These are phyloP conservation scores for Ditula angustiorana DNA, from an alignment of 2,888 invertebrate species.

Conservation along the genomic window DNA sequence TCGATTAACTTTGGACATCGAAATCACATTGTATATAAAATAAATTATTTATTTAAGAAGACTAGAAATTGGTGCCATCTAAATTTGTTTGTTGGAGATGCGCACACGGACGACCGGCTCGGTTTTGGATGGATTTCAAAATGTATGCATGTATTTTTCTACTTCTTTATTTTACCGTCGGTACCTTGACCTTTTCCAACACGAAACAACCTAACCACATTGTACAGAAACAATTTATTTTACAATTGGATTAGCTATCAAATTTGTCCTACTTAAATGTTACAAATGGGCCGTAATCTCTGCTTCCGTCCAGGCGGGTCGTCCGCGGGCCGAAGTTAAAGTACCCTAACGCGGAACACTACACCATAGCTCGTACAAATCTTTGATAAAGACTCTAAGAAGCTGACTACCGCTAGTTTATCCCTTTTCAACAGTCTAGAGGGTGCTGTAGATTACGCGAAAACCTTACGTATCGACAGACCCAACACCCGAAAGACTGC, in stretches of 20 bases:
- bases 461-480: background rate
- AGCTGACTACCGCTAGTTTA: constrained; percentile 73
- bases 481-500: constrained; percentile 2
- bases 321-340: constrained; percentile 46
- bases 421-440: constrained; percentile 60
- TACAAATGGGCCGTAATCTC: background rate
- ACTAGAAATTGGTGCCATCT: constrained; percentile 51
- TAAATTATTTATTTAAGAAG: constrained; percentile 53
- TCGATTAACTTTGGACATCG: constrained; percentile 73
- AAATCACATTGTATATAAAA: constrained; percentile 61
- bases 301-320: background rate
- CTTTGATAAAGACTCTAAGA: constrained; percentile 73
- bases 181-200: constrained; percentile 1
- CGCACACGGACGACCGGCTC: constrained; percentile 14
- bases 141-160: too few relatives aligned
- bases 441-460: constrained; percentile 43
- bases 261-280: constrained; percentile 9
- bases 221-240: background rate
- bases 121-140: background rate
- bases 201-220: background rate
- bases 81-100: constrained; percentile 37
- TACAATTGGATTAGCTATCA: constrained; percentile 7
- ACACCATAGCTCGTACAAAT: constrained; percentile 76
- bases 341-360: constrained; percentile 65
- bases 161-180: background rate